Evolutionary conservation across 2,888 invertebrate genomes (phyloP).

Genomic region (Fissipunctia ypsillon): DNA sequence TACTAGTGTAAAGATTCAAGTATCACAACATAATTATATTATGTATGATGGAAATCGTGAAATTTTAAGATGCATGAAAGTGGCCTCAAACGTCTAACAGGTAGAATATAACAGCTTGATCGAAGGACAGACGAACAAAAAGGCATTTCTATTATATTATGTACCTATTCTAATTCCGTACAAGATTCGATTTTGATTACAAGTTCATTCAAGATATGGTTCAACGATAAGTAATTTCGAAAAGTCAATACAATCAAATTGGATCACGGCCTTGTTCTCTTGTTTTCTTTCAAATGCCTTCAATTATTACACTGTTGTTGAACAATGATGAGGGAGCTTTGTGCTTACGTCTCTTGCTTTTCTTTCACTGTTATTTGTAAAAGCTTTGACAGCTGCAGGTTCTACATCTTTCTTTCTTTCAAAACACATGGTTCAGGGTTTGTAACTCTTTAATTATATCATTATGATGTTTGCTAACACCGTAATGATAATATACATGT

Average conservation of each 20-base stretch:
- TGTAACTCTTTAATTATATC: neutral
- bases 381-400: constrained; percentile 37
- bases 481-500: neutral
- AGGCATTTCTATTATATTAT: constrained; percentile 49
- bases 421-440: constrained; percentile 4
- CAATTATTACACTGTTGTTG: constrained; percentile 60
- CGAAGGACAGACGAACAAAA: constrained; percentile 49
- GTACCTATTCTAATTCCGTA: constrained; percentile 61
- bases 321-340: constrained; percentile 48
- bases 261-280: constrained; percentile 54
- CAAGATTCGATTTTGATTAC: constrained; percentile 67
- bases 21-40: neutral
- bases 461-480: neutral
- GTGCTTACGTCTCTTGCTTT: constrained; percentile 45
- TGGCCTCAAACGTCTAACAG: constrained; percentile 24
- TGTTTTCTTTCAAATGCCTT: constrained; percentile 61
- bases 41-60: neutral
- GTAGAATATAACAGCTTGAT: constrained; percentile 27
- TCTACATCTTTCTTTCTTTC: constrained; percentile 8
- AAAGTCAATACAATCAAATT: constrained; percentile 65
- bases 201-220: constrained; percentile 65
- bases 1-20: neutral
- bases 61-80: neutral
- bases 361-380: constrained; percentile 23
- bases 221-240: constrained; percentile 64